These are phyloP conservation scores for Anoplophora glabripennis DNA, from an alignment of 1,140 invertebrate genomes.

Conservation along the genomic window DNA sequence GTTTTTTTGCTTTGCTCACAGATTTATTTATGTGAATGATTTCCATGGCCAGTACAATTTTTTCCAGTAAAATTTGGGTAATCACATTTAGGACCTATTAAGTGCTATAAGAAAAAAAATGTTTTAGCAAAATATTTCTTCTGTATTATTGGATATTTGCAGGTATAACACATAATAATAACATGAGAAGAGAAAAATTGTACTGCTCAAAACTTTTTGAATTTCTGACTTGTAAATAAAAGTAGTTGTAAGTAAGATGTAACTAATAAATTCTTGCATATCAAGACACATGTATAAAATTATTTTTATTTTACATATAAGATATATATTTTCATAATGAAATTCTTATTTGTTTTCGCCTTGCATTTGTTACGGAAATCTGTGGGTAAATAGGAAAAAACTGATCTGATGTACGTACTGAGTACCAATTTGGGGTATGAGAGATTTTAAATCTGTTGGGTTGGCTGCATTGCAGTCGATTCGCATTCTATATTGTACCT, in stretches of 20 bases:
- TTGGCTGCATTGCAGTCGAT: conserved; percentile 42
- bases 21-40: conserved; percentile 21
- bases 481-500: conserved; percentile 49
- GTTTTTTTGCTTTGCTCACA: conserved; percentile 40
- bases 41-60: neutral
- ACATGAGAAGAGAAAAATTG: too few relatives aligned
- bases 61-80: too few relatives aligned
- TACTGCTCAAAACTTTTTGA: too few relatives aligned
- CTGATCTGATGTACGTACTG: conserved; percentile 48
- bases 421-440: conserved; percentile 44
- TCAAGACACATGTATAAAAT: too few relatives aligned
- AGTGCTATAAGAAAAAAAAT: too few relatives aligned
- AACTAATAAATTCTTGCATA: too few relatives aligned
- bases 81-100: too few relatives aligned
- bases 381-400: conserved; percentile 43
- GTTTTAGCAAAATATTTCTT: too few relatives aligned
- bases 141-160: too few relatives aligned
- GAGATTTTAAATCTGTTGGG: conserved; percentile 41
- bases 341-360: neutral
- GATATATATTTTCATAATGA: neutral
- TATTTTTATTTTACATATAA: neutral
- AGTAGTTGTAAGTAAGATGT: too few relatives aligned
- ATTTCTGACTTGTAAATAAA: too few relatives aligned
- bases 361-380: conserved; percentile 23
- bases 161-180: too few relatives aligned